A percentile compares a stretch with the other conserved stretches of the same genome.
Conservation (phyloP, 2,888 invertebrate genomes). For the Margaritifera margaritifera region DNA sequence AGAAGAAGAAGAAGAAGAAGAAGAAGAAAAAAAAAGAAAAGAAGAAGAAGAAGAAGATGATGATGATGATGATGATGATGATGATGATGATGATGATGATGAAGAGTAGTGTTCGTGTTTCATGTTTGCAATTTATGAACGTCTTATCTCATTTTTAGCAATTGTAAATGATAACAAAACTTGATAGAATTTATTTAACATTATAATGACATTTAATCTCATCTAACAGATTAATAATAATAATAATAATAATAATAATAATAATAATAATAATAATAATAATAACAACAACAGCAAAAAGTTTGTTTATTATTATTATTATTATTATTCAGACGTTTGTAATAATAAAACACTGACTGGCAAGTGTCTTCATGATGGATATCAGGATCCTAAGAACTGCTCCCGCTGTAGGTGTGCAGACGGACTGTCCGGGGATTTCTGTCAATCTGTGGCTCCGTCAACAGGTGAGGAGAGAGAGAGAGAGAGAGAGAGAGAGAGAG, state of each 20-base stretch:
- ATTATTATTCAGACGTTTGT: conserved; percentile 36
- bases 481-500: conserved; percentile 14
- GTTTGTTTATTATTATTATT: conserved; percentile 2
- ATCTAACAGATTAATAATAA: background rate
- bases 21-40: too few relatives aligned
- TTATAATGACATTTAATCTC: background rate
- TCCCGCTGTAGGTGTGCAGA: conserved; percentile 65
- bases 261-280: too few relatives aligned
- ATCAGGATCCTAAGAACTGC: conserved; percentile 69
- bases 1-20: too few relatives aligned
- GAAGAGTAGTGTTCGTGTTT: too few relatives aligned
- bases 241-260: too few relatives aligned
- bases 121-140: too few relatives aligned
- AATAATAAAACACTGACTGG: conserved; percentile 15
- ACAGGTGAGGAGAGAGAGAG: conserved; percentile 29
- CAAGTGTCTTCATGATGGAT: conserved; percentile 64
- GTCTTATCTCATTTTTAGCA: too few relatives aligned
- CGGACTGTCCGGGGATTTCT: conserved; percentile 61
- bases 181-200: background rate
- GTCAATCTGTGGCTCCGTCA: conserved; percentile 55
- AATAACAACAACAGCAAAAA: too few relatives aligned
- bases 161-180: too few relatives aligned
- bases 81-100: too few relatives aligned
- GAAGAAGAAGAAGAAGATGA: too few relatives aligned
- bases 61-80: too few relatives aligned